Evolutionary conservation across 2,888 invertebrate species (phyloP), one percentile per base, ranked within the genome.

Genomic region (Drosophila limbata): DNA sequence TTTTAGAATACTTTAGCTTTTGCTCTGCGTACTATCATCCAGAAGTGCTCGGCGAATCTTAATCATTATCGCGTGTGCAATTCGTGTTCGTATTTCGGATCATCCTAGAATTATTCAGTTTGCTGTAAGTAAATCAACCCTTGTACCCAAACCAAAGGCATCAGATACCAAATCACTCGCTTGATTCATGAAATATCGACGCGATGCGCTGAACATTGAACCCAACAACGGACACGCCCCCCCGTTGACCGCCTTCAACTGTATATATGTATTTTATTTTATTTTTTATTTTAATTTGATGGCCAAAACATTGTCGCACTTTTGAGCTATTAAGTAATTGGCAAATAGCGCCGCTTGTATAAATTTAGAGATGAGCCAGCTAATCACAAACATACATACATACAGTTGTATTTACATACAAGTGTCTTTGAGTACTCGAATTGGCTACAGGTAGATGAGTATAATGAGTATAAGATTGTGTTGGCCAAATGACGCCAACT

Each of bases 171-270:
- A 79, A 91, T 91, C 90, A 91, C 88, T 90, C 90, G 77, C 68
- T 90, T 87, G 81, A 83, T 90, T 90, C 91, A 89, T 91, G 91
- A 85, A 88, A 69, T 79, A 76, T 75, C 69, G 82, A 83, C 85
- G 81, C 72, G 77, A 67, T 73, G 64, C 69, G 39, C 51, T 71
- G 75, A 53, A 78, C 69, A 67, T 63, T 69, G 79, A 67, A 45
- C 64, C 47, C 69, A 63, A 25, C 69, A 63, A 31, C 8, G 15
- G 62, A 53, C 68, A 80, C 70, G 67, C 69, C 68, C 63, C 66
- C 10, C 28, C 28, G 6, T 28, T 28, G 40, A 39, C 37, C 81
- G 61, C 64, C 57, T 64, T 63, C 52, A 13, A 39, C 61, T 84
- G 72, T 63, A 53, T 53, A 59, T 64, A 55, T 39, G 44, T 53